Evolutionary conservation across 2,113 vertebrate species (phyloP).

Genomic region (Chionomys nivalis): DNA sequence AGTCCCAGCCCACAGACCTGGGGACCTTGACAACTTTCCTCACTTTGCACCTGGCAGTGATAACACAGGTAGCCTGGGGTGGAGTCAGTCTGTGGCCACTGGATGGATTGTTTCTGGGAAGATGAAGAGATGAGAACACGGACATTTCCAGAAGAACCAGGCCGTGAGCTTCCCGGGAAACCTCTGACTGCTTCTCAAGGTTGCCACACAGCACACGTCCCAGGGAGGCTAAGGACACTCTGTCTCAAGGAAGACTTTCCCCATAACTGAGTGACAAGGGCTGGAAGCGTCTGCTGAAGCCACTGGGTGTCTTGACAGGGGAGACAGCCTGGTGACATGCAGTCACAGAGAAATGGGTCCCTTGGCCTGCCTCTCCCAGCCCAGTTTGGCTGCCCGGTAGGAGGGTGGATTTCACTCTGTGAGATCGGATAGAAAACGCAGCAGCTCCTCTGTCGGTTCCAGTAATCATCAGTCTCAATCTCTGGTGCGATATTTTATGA

Average conservation of each 20-base stretch:
- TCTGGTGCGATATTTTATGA: conserved; percentile 86
- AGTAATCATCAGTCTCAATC: conserved; percentile 87
- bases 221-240: neutral
- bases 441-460: conserved; percentile 87
- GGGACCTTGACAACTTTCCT: neutral
- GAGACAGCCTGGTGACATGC: neutral
- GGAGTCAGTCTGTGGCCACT: accelerated
- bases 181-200: neutral
- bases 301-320: neutral
- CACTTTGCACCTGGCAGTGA: neutral
- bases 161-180: neutral
- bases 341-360: neutral
- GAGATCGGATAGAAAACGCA: conserved; percentile 66
- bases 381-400: accelerated
- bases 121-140: too few relatives aligned
- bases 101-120: neutral
- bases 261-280: neutral
- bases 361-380: neutral
- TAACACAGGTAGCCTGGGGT: accelerated
- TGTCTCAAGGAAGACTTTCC: conserved; percentile 7
- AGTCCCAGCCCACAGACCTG: neutral
- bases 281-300: neutral
- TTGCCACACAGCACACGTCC: neutral
- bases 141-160: neutral
- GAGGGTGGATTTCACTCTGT: conserved; percentile 62